Base-by-base conservation (phyloP, 2,113 vertebrate genomes). In the Calonectris borealis region DNA sequence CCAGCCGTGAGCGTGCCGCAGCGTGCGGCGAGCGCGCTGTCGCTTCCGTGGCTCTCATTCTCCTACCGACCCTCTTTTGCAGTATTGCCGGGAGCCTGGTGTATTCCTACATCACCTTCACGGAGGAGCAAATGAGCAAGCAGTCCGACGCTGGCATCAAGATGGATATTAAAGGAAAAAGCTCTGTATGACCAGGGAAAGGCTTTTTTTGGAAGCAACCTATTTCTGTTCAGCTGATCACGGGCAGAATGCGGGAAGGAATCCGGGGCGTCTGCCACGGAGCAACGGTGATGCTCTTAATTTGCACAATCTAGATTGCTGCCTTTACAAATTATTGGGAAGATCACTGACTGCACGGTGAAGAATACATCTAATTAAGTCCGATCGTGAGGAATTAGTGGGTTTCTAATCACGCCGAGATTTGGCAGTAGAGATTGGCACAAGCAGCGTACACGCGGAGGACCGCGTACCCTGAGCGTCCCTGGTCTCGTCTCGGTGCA, bases 71-170 rank as follows among this genome's bases (percentile, higher is more conserved):
- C 96, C 21, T 97, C 72, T 96, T 78, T 83, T 97, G 83, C 98
- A 99, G 99, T 94, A 99, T 99, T 94, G 99, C 99, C 18, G 99
- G 99, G 19, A 99, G 99, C 92, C 98, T 99, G 98, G 99, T 99
- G 57, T 99, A 99, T 73, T 99, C 99, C 55, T 99, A 99, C 88
- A 99, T 99, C 97, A 99, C 98, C 12, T 99, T 99, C 97, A 98
- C 98, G 4, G 99, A 99, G 94, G 99, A 99, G 83, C 99, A 99
- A 38, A 88, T 96, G 86, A 99, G 80, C 98, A 99, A 99, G 97
- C 98, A 97, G 72, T 61, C 93, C 0, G 98, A 98, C 25, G 96
- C 75, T 40, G 96, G 96, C 94, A 96, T 75, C 96, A 98, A 96
- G 97, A 65, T 98, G 98, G 98, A 99, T 38, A 93, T 91, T 11